Evolutionary conservation across 2,113 vertebrate genomes (phyloP), one percentile per base, ranked within the genome.

Genomic region (Tamias sibiricus): DNA sequence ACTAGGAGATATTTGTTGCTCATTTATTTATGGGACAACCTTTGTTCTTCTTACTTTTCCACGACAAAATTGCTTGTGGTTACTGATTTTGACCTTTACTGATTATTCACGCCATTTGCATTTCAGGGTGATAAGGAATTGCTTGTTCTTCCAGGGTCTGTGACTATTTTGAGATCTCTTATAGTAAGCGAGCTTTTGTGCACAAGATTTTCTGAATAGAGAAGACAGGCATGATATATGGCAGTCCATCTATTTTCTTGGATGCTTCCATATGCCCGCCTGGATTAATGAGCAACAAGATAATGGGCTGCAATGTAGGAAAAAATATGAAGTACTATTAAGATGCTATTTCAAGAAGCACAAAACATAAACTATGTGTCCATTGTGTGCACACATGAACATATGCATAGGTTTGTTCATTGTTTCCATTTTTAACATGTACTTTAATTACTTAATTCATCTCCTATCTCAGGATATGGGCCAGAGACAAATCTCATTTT

Each of bases 251-350:
- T 40, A 82, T 86, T 90, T 92, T 52, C n/a, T 66, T 71, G 20
- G 57, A 35, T 64, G 22, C 4, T 68, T 82, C 16, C 59, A 76
- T 59, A 93, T n/a, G 59, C 6, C 42, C 14, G 30, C 20, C 6
- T 83, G 22, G n/a, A 80, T 72, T 86, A 85, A 79, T 87, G 20
- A 88, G 17, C 42, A 93, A 68, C 4, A 85, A 95, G 54, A 76
- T 59, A 6, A 87, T 69, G 5, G 22, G 26, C 2, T 54, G 13
- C 12, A 57, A 2, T 37, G 13, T n/a, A 64, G 42, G 9, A 59
- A 91, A 82, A 72, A 57, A 83, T 30, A n/a, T 28, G 75, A 75
- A 86, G n/a, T 64, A 52, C 14, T 64, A 66, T 17, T 30, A 42
- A 71, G 19, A 13, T 49, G 57, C 28, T 87, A 76, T 66, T 80